Evolutionary conservation across 2,797 vertebrate genomes (phyloP), one percentile per base, ranked within the genome.

Genomic region (Paratrypauchen microcephalus): DNA sequence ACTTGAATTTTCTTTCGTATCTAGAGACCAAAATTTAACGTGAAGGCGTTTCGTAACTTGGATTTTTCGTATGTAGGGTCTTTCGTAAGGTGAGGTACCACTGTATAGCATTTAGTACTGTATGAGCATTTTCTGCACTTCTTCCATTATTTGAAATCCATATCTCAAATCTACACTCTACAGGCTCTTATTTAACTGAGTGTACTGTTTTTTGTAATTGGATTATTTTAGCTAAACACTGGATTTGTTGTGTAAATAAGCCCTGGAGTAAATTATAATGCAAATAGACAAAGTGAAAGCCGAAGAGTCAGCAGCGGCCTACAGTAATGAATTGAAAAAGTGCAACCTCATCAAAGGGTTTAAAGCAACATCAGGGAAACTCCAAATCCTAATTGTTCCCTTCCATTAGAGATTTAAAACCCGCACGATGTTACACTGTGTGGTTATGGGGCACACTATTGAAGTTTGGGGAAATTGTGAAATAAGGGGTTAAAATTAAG

Each of bases 401-500:
- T 74, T 73, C 63, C 16, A 76, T 66, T 66, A 48, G 39, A 55
- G 52, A 64, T 66, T 56, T 62, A 71, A 73, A 73, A 70, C 76
- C 76, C 56, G 21, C 19, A 62, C 39, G 18, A 39, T 47, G 70
- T 59, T 80, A 50, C 71, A 70, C 23, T 19, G 59, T 45, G 41
- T 61, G 24, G 71, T 77, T 26, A 45, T 24, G 47, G 65, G 55
- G 80, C 24, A 39, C 60, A 68, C 56, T 58, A 26, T 50, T 73
- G 36, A 68, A 71, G 45, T 76, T 61, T 69, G 64, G 75, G 65
- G 59, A 61, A 39, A 67, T 68, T 76, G 56, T 80, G 79, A 79
- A 86, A 83, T 80, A 78, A 73, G 15, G 75, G 78, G 76, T 19
- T 48, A 16, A n/a, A 30, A 83, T 85, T 73, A 57, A 57, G 13